Evolutionary conservation across 2,797 vertebrate genomes (phyloP), one percentile per base, ranked within the genome.

Genomic region (Toxotes lorentzi): DNA sequence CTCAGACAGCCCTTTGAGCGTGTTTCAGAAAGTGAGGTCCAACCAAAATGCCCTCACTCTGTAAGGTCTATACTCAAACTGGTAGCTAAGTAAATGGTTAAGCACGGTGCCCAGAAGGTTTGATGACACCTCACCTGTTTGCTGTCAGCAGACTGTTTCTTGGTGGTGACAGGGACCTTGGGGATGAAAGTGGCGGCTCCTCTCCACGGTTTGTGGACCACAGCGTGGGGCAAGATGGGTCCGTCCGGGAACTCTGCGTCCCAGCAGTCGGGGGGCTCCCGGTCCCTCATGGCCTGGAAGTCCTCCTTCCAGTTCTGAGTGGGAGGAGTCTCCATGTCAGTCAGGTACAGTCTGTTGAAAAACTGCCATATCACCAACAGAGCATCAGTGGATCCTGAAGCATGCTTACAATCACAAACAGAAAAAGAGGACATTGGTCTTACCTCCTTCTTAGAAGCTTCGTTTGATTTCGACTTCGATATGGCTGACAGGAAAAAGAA

Each of bases 261-360:
- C 97, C 97, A 97, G 51, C 95, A 94, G 84, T 97, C 97, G 0
- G 96, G 95, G 51, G 95, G 95, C 79, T 97, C 96, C 70, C 84
- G 95, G 72, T 93, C 95, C 79, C 87, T 95, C 84, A 86, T 70
- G 19, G 80, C 69, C 71, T 88, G 80, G 84, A 95, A 95, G 71
- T 95, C 95, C 0, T 88, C 88, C 89, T 96, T 96, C 95, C 96
- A 96, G 86, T 38, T 91, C 23, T 76, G 82, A 13, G 66, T 38
- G 19, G 79, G 30, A 63, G 87, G 69, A 72, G 82, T 61, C 73
- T 91, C 93, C 23, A 79, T 78, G 85, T 96, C 95, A 70, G 92
- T 90, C 88, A 95, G 77, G 90, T 95, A 96, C 77, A 92, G 94
- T 92, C 96, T 97, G 90, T 96, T 96, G 89, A 97, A 93, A 96